Evolutionary conservation across 2,888 invertebrate species (phyloP), one percentile per base, ranked within the genome.

Genomic region (Anodontia alba): DNA sequence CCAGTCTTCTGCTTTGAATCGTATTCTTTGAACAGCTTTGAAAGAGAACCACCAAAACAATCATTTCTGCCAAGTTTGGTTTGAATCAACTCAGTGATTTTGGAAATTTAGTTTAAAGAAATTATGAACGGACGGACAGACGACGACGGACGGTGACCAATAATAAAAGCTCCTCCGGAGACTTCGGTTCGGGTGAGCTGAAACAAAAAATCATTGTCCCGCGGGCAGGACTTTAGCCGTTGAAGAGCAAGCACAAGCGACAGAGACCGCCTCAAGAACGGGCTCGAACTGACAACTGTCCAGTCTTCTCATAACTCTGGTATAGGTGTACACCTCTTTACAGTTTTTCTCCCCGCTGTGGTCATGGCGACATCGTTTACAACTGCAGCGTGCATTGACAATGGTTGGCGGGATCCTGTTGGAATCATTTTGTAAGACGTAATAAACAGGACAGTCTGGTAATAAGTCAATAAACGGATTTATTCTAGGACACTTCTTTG

Each of bases 351-450:
- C 31, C 10, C 66, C 38, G 0, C 38, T 43, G 20, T 23, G 43
- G n/a, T 33, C 29, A 46, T 75, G 66, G 12, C 66, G 71, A 69
- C 83, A 83, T 0, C 36, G 26, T 38, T 76, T 72, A 46, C 83
- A 83, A 33, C 71, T 80, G 66, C 83, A 83, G 20, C 62, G 62
- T 17, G 51, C 80, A 49, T 75, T 74, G 8, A 83, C 80, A 8
- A 80, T 62, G 36, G 80, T 80, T 69, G 76, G 77, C 2, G 83
- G 83, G 26, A 80, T 73, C 38, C 83, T 68, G 70, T 78, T 71
- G 29, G 46, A 23, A 51, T 83, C 83, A 66, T 75, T 71, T 26
- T 78, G 62, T 54, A 83, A 72, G 66, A 83, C 73, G 68, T 78
- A 80, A 67, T 76, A 62, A 0, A 73, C 75, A 0, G 83, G 83